A percentile compares a stretch with the other conserved stretches of the same genome.
Conservation (phyloP, 2,888 invertebrate species). For the Dolichomitus sp. region DNA sequence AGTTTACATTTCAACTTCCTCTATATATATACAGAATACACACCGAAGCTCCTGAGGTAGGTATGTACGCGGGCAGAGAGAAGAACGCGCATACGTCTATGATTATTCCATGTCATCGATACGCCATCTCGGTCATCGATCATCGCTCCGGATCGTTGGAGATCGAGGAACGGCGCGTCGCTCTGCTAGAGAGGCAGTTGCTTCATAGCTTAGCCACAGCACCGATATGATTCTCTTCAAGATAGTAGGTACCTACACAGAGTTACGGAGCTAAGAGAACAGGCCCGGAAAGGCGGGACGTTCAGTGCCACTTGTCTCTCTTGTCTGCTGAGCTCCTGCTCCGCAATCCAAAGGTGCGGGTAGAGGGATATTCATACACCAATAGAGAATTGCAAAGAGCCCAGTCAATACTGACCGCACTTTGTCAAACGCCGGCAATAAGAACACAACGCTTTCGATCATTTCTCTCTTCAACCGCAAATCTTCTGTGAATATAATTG, state of each 20-base stretch:
- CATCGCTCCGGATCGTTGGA: constrained; percentile 74
- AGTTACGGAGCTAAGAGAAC: not conserved
- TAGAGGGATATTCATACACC: not conserved
- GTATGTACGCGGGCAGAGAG: not conserved
- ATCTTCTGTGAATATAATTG: constrained; percentile 6
- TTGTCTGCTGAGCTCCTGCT: constrained; percentile 20
- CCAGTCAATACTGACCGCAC: constrained; percentile 58
- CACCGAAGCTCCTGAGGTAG: not conserved
- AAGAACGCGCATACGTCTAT: constrained; percentile 59
- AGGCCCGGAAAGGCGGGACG: constrained; percentile 31
- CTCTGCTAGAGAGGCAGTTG: constrained; percentile 22
- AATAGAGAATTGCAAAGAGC: constrained; percentile 14
- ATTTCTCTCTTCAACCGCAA: not conserved
- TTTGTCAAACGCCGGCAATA: constrained; percentile 77
- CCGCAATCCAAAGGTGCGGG: constrained; percentile 11
- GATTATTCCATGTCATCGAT: constrained; percentile 78
- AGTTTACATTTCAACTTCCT: no score
- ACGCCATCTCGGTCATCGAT: constrained; percentile 76
- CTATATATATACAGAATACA: not conserved
- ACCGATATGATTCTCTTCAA: constrained; percentile 50
- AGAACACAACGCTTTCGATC: constrained; percentile 68
- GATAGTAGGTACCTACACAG: constrained; percentile 39
- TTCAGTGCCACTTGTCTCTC: constrained; percentile 54
- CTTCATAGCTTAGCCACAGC: constrained; percentile 16
- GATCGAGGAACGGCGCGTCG: constrained; percentile 51